These are phyloP conservation scores for Rhinogobio ventralis DNA, from an alignment of 2,797 vertebrate genomes.

Conservation along the genomic window DNA sequence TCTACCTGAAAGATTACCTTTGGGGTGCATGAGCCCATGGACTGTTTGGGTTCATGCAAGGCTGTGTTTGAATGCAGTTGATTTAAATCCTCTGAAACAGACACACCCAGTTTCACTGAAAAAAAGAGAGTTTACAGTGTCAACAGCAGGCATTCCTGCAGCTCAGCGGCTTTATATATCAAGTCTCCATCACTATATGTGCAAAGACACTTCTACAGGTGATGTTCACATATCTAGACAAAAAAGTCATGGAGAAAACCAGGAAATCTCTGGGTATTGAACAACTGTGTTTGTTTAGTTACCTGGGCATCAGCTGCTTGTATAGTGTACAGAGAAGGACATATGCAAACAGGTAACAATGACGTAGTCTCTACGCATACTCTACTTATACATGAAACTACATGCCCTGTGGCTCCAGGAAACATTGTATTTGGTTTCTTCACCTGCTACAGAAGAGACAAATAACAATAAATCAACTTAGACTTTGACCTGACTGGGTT, in stretches of 20 bases:
- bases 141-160: background rate
- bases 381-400: background rate
- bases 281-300: slow-evolving; percentile 13
- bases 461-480: background rate
- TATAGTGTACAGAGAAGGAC: background rate
- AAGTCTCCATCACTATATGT: background rate
- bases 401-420: background rate
- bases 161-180: background rate
- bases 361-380: background rate
- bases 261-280: background rate
- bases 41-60: background rate
- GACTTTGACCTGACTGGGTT: background rate
- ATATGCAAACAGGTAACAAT: slow-evolving; percentile 13
- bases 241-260: background rate
- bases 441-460: background rate
- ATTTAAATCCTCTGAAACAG: slow-evolving; percentile 28
- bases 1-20: slow-evolving; percentile 25
- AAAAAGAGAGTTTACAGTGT: background rate
- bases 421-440: background rate
- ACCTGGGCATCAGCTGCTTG: background rate
- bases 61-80: background rate
- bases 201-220: background rate
- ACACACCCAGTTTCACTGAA: slow-evolving; percentile 41
- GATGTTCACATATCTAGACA: slow-evolving; percentile 18
- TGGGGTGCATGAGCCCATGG: slow-evolving; percentile 6